A percentile compares a stretch with the other conserved stretches of the same genome.
Conservation (phyloP, 2,888 invertebrate species). For the Drosophila putrida region DNA sequence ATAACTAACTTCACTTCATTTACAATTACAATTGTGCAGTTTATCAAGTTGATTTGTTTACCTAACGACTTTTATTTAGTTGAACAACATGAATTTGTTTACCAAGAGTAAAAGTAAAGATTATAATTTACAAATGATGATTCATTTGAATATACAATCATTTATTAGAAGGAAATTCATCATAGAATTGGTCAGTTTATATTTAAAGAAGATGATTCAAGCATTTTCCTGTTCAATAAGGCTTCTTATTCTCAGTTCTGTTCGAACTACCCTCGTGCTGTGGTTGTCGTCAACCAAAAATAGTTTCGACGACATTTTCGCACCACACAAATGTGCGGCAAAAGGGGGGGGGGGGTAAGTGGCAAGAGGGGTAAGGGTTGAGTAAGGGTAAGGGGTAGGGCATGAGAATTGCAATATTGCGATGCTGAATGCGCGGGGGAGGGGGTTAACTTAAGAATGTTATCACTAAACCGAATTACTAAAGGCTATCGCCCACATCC, state of each 20-base stretch:
- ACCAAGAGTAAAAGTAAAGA: no score
- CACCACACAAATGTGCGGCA: conserved; percentile 1
- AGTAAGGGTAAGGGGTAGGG: not conserved
- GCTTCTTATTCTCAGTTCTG: no score
- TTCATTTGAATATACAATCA: no score
- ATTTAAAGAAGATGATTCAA: no score
- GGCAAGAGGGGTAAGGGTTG: not conserved
- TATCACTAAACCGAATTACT: conserved; percentile 37
- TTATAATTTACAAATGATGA: no score
- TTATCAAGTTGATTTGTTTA: no score
- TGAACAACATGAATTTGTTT: no score
- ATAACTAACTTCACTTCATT: conserved; percentile 7
- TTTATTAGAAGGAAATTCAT: no score
- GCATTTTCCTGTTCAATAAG: no score
- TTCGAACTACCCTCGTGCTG: conserved; percentile 19
- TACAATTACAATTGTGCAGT: not conserved
- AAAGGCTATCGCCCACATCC: conserved; percentile 15
- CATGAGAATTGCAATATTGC: conserved; percentile 4
- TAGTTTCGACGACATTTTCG: conserved; percentile 44
- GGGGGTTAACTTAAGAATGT: conserved; percentile 31
- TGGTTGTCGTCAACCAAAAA: conserved; percentile 35
- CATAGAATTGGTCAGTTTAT: no score
- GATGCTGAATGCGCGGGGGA: conserved; percentile 30
- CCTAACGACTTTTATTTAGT: no score
- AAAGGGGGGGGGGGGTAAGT: not conserved